Base-by-base conservation (phyloP, 2,888 invertebrate genomes). In the Callosobruchus maculatus region DNA sequence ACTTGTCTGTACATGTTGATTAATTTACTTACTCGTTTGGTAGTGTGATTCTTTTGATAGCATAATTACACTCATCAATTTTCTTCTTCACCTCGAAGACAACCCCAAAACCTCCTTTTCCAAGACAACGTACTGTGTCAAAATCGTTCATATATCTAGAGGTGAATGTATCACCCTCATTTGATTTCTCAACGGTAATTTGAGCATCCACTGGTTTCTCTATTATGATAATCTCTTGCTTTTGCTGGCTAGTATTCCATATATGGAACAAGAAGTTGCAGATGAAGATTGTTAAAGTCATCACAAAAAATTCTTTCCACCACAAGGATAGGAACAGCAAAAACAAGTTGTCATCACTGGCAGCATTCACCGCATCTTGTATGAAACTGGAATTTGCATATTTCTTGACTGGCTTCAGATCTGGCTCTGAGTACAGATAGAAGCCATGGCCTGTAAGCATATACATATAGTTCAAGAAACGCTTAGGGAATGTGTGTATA, bases 21-120 rank as follows among this genome's bases (percentile, higher is more conserved):
- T 26, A 7, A 49, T 20, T 68, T 68, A 21, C 87, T 84, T 84
- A 93, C 93, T 90, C 90, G 78, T 91, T 93, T 0, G 97, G 95
- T 74, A 99, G 87, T 0, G 94, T 92, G 73, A 98, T 98, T 82
- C 98, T 90, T 88, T 99, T 99, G 0, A 99, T 93, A 5, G 99
- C 99, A 87, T 99, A 99, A 76, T 92, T 92, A 80, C 96, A 94
- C 82, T 97, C 96, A 84, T 99, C 99, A 74, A 98, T 92, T 85
- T 95, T 96, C 86, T 98, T 97, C 84, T 91, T 92, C 0, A 96
- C 97, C 85, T 98, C 95, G 85, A 98, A 98, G 0, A 99, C 99
- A 0, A 98, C 93, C 0, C 99, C 99, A 87, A 98, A 99, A 0
- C 98, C 99, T 21, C 99, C 99, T 80, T 91, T 91, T 0, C 97